A percentile compares a stretch with the other conserved stretches of the same genome.
Evolutionary conservation across 2,797 vertebrate species (phyloP).

Genomic region (Myiotriccus ornatus): DNA sequence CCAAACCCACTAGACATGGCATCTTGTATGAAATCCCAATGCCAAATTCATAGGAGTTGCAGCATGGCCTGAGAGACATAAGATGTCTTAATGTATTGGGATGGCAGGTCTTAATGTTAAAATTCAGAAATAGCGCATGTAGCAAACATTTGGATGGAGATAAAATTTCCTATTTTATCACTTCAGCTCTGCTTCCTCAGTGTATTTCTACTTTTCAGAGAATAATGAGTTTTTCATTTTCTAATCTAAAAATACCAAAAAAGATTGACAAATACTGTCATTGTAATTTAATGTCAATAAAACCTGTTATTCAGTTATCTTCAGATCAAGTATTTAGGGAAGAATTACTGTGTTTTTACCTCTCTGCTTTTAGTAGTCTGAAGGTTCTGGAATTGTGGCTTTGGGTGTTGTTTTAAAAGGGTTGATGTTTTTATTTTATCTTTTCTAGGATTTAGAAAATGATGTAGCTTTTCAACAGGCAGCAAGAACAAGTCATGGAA

Average conservation of each 20-base stretch:
- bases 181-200: neutral
- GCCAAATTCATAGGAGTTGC: neutral
- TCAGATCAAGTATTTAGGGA: neutral
- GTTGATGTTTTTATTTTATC: neutral
- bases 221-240: neutral
- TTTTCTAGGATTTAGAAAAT: conserved; percentile 90
- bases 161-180: neutral
- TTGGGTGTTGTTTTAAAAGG: neutral
- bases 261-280: neutral
- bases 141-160: neutral
- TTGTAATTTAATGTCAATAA: neutral
- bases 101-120: neutral
- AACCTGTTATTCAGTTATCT: neutral
- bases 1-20: neutral
- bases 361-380: neutral
- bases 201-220: neutral
- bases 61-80: neutral
- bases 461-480: conserved; percentile 92
- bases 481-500: conserved; percentile 91
- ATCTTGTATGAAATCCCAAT: neutral
- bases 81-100: neutral
- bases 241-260: neutral
- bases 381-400: neutral
- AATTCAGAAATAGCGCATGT: neutral
- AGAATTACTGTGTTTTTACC: neutral